A percentile compares a stretch with the other conserved stretches of the same genome.
Conservation (phyloP, 2,888 invertebrate species). For the Melipona beecheii region DNA sequence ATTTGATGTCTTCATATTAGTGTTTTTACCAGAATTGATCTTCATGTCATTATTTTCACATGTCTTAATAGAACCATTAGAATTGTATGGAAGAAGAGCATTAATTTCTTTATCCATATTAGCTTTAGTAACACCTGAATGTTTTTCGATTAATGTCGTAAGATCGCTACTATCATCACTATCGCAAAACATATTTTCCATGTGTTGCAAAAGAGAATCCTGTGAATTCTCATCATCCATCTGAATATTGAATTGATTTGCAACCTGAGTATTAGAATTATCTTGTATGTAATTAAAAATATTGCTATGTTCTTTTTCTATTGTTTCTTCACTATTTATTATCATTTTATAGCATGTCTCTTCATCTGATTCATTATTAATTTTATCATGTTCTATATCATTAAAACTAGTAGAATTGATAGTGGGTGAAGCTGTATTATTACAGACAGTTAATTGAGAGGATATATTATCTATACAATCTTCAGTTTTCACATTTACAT, state of each 20-base stretch:
- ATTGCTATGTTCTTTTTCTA: slow-evolving; percentile 39
- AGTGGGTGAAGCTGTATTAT: slow-evolving; percentile 42
- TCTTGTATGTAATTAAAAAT: slow-evolving; percentile 22
- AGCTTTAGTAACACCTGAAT: slow-evolving; percentile 75
- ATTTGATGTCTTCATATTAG: slow-evolving; percentile 30
- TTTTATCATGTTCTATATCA: slow-evolving; percentile 11
- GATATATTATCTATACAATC: neutral
- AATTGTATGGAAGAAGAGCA: slow-evolving; percentile 26
- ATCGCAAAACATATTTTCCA: slow-evolving; percentile 80
- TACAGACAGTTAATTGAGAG: slow-evolving; percentile 24
- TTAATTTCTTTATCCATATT: slow-evolving; percentile 75
- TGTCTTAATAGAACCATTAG: slow-evolving; percentile 6
- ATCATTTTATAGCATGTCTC: slow-evolving; percentile 25
- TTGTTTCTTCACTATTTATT: slow-evolving; percentile 20
- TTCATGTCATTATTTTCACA: slow-evolving; percentile 37
- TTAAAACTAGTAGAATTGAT: slow-evolving; percentile 43
- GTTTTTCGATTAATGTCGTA: slow-evolving; percentile 76
- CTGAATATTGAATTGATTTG: slow-evolving; percentile 15
- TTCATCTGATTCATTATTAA: slow-evolving; percentile 21
- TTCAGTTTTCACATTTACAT: neutral
- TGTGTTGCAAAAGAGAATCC: slow-evolving; percentile 77
- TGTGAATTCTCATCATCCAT: slow-evolving; percentile 75
- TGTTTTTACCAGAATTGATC: slow-evolving; percentile 15
- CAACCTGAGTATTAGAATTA: slow-evolving; percentile 15
- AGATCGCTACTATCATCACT: slow-evolving; percentile 79